phyloP scores from a whole-genome alignment of 2,113 vertebrate species.

The Stigmatopora nigra region DNA sequence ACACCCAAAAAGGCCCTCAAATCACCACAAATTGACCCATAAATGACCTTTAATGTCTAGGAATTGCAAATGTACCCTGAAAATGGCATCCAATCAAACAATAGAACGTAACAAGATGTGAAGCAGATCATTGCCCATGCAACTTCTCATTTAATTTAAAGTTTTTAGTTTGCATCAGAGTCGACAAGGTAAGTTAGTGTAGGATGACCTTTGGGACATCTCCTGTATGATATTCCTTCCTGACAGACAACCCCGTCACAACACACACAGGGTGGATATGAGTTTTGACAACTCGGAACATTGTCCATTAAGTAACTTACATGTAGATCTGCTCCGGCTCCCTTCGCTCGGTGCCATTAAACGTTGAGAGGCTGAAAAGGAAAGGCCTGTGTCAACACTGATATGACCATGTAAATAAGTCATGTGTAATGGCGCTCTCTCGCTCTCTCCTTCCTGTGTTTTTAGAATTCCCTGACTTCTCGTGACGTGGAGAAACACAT shows the following conservation, averaged over 20 bases:
- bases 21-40: too few relatives aligned
- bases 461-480: conserved; percentile 62
- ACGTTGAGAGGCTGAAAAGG: conserved; percentile 26
- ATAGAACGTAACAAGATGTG: too few relatives aligned
- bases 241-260: conserved; percentile 12
- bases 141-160: neutral
- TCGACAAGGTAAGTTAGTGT: neutral
- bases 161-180: neutral
- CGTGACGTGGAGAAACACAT: conserved; percentile 60
- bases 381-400: conserved; percentile 39
- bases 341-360: conserved; percentile 17
- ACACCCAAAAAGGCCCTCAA: too few relatives aligned
- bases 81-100: too few relatives aligned
- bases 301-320: conserved; percentile 6
- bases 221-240: neutral
- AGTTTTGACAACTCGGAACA: conserved; percentile 7
- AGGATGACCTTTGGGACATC: neutral
- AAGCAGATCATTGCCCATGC: too few relatives aligned
- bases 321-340: conserved; percentile 4
- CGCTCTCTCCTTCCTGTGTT: conserved; percentile 49
- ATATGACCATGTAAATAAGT: conserved; percentile 63
- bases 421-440: conserved; percentile 38
- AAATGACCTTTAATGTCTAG: too few relatives aligned
- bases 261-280: conserved; percentile 3
- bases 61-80: too few relatives aligned